Evolutionary conservation across 2,113 vertebrate species (phyloP).

Genomic region (Platycercus adscitus): DNA sequence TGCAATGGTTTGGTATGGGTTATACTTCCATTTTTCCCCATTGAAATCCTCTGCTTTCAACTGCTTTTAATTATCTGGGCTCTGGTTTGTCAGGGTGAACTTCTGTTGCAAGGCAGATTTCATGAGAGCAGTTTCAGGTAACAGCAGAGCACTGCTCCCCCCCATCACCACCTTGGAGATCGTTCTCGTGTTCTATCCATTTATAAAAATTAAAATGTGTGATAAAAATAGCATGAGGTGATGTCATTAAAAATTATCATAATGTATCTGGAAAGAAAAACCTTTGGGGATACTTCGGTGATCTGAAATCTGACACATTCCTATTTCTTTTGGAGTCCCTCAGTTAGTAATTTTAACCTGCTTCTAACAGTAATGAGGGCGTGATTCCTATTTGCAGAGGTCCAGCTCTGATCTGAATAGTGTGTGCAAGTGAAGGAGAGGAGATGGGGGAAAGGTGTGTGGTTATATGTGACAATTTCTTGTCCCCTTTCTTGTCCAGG

Average conservation of each 20-base stretch:
- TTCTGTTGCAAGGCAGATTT: not conserved
- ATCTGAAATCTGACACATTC: constrained; percentile 6
- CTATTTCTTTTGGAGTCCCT: not conserved
- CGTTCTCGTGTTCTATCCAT: not conserved
- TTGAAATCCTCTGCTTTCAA: not conserved
- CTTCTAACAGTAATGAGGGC: not conserved
- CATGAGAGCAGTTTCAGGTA: not conserved
- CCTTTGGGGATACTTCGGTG: not conserved
- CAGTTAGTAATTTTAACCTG: constrained; percentile 37
- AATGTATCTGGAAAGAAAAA: constrained; percentile 43
- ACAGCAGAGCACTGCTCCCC: not conserved
- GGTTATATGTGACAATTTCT: not conserved
- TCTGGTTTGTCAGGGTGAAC: not conserved
- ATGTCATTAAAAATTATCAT: constrained; percentile 60
- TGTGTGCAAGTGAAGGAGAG: not conserved
- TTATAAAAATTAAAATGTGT: not conserved
- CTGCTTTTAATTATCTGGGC: not conserved
- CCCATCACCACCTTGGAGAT: not conserved
- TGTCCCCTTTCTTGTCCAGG: not conserved
- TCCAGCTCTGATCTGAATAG: not conserved
- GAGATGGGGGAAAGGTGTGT: not conserved
- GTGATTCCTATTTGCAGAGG: not conserved
- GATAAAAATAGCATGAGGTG: constrained; percentile 35
- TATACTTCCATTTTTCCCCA: not conserved
- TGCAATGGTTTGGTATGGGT: not conserved